A percentile compares a stretch with the other conserved stretches of the same genome.
These are phyloP conservation scores for Lophotriccus pileatus DNA, from an alignment of 2,797 vertebrate genomes.

Conservation along the genomic window DNA sequence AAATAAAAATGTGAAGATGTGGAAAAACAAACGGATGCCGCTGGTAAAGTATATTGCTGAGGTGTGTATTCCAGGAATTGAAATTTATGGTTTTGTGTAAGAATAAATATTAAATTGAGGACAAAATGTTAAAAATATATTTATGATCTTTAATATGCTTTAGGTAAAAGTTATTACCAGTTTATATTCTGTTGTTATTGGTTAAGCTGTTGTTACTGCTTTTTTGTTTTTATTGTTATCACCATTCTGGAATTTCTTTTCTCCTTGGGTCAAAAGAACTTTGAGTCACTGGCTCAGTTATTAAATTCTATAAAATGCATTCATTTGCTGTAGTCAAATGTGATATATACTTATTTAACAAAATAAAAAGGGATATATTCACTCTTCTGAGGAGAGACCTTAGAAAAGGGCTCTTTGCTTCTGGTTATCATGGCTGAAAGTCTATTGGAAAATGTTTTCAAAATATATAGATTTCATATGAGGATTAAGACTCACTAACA, in stretches of 20 bases:
- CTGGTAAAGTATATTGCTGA: background rate
- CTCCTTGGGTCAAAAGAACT: slow-evolving; percentile 17
- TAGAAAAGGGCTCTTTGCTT: background rate
- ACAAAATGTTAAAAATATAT: background rate
- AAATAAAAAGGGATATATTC: background rate
- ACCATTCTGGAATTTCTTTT: background rate
- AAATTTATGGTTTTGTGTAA: background rate
- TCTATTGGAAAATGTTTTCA: background rate
- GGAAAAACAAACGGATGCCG: background rate
- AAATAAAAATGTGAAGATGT: slow-evolving; percentile 41
- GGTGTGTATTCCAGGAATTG: background rate
- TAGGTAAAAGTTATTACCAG: background rate
- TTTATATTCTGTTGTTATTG: background rate
- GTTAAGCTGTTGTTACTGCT: background rate
- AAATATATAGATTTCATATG: background rate
- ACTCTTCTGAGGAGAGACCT: background rate
- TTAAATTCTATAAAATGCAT: background rate
- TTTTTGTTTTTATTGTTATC: slow-evolving; percentile 12
- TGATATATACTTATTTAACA: background rate
- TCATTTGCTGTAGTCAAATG: background rate
- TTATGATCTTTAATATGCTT: slow-evolving; percentile 35
- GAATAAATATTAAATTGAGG: slow-evolving; percentile 25
- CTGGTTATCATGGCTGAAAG: background rate
- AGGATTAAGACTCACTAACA: background rate
- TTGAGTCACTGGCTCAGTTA: background rate